Evolutionary conservation across 2,888 invertebrate species (phyloP), one percentile per base, ranked within the genome.

Genomic region (Mellilla xanthometata): DNA sequence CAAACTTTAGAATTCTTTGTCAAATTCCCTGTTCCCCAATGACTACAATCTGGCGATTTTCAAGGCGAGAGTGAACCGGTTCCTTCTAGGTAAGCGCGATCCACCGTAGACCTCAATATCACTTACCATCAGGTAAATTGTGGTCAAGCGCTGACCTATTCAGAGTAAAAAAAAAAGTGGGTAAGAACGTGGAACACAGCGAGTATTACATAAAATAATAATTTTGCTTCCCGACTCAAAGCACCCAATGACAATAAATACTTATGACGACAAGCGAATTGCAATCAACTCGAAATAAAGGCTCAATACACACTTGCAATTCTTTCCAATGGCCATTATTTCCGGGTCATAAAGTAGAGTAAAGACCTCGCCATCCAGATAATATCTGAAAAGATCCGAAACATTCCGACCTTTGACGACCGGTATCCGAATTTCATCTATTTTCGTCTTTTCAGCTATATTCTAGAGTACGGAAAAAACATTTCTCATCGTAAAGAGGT

Each of bases 341-440:
- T 46, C 46, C 46, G 22, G 11, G 8, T 29, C 38, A 47, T 47
- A 34, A 41, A 41, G 30, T 38, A 41, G 15, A 38, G 54, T 51
- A 42, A 53, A 59, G 36, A 47, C 23, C 33, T 38, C 40, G 15
- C n/a, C 34, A 32, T 40, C 36, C 36, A 38, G 47, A 41, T 41
- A 47, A 41, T 38, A 62, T 58, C 53, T 39, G 34, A 33, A 49
- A 49, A 42, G 42, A 52, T 39, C 54, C 43, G 49, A 56, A 53
- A 57, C 54, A 60, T 63, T 49, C 58, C 57, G 52, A 52, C 41
- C 55, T 62, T 58, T 63, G 63, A 65, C 57, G 50, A 49, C 36
- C 36, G 32, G 24, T 39, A 31, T 49, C 38, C 36, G 42, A 27
- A 49, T 50, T 57, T 54, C 60, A 61, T 58, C 54, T 60, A 61